Base-by-base conservation (phyloP, 2,888 invertebrate species). In the Noctua janthina region DNA sequence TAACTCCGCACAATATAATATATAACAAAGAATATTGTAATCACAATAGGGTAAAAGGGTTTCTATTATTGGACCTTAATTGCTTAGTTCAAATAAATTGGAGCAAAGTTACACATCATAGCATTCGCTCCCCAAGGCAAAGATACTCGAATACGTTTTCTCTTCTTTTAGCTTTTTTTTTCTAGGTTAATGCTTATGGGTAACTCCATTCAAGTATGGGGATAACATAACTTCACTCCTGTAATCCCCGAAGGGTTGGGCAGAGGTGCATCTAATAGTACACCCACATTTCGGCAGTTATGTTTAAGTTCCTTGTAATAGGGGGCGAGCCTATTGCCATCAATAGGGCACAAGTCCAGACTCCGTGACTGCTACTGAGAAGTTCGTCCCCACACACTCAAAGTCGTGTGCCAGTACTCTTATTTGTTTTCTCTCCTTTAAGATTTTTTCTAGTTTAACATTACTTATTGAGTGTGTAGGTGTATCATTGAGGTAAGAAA, bases 21-120 rank as follows among this genome's bases (percentile, higher is more conserved):
- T 84, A 85, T 79, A 83, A 88, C 89, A 88, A 89, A 83, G 83
- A 87, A 88, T 87, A 88, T 90, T 88, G 77, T 89, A 88, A 87
- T 84, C 87, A 87, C 90, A 88, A 87, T 89, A 78, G 88, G 66
- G 69, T 70, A 84, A 76, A 87, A 79, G 87, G 88, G 82, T 83
- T 87, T 84, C 83, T 88, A 84, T 85, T 85, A 84, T 89, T 89
- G 80, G 71, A 23, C 71, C 79, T 84, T 87, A 87, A 89, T 87
- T 89, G 80, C 82, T 77, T 76, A 79, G 80, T 78, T 77, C 77
- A 71, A 77, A 79, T 79, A 83, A 77, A 86, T 78, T 77, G 64
- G 49, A 66, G 56, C 35, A 17, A 39, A 78, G 39, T 67, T 79
- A 73, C 64, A 78, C 39, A 77, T 46, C 64, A 46, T 54, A 59